Conservation (phyloP, 2,888 invertebrate species). For the Campoletis raptor region DNA sequence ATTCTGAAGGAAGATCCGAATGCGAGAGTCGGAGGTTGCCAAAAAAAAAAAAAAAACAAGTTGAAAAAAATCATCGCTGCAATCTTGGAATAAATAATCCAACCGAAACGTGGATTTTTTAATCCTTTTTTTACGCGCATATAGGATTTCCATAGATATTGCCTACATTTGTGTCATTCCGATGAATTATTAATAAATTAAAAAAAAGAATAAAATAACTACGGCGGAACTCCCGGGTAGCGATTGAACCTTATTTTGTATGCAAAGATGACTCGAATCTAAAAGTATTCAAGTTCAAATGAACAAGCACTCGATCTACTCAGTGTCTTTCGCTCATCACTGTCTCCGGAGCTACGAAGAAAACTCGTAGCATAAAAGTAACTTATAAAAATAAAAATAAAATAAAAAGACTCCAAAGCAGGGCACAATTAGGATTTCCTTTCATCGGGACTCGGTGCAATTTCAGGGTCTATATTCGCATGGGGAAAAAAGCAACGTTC, state of each 20-base stretch:
- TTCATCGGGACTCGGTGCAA: slow-evolving; percentile 49
- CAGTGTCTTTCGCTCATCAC: background rate
- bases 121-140: background rate
- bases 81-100: background rate
- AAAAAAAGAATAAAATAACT: background rate
- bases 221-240: background rate
- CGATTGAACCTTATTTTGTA: background rate
- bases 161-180: background rate
- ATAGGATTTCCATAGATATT: background rate
- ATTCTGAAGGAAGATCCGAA: slow-evolving; percentile 3
- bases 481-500: background rate
- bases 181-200: background rate
- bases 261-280: slow-evolving; percentile 32
- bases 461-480: slow-evolving; percentile 20
- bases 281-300: slow-evolving; percentile 18
- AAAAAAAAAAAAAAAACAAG: background rate
- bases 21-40: background rate
- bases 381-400: background rate
- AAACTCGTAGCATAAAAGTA: slow-evolving; percentile 4
- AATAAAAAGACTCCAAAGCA: slow-evolving; percentile 10
- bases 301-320: slow-evolving; percentile 1
- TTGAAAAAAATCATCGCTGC: background rate
- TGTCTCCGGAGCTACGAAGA: background rate
- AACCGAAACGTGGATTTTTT: background rate
- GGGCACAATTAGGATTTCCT: slow-evolving; percentile 64